Evolutionary conservation across 2,888 invertebrate genomes (phyloP).

Genomic region (Arctia plantaginis): DNA sequence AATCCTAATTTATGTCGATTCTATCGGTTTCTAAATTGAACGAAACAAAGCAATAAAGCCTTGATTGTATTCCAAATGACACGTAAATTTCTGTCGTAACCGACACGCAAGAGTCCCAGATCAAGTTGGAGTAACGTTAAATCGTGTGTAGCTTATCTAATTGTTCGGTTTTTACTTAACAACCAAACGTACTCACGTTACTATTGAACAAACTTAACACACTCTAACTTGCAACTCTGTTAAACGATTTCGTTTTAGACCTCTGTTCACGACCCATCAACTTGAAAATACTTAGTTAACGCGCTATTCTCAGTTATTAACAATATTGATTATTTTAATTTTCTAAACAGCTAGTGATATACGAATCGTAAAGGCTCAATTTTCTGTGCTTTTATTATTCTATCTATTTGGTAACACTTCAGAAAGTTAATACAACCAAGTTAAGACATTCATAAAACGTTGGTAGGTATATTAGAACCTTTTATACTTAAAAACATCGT

Average conservation of each 20-base stretch:
- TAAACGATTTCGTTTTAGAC: background rate
- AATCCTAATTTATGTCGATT: constrained; percentile 50
- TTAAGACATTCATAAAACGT: background rate
- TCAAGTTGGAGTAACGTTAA: background rate
- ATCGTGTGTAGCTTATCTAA: background rate
- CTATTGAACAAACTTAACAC: background rate
- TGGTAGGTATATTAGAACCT: background rate
- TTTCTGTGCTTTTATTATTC: background rate
- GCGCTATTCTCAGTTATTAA: too few species aligned
- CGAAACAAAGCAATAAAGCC: constrained; percentile 46
- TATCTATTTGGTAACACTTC: background rate
- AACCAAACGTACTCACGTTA: background rate
- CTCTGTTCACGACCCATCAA: too few species aligned
- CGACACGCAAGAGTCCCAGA: constrained; percentile 23
- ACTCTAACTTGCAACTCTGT: background rate
- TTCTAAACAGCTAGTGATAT: background rate
- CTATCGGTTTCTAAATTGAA: constrained; percentile 35
- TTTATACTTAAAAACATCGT: background rate
- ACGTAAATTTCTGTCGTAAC: constrained; percentile 40
- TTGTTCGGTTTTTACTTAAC: background rate
- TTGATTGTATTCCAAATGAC: constrained; percentile 44
- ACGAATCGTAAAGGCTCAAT: background rate
- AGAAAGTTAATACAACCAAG: background rate
- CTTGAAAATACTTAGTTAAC: background rate
- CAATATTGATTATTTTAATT: background rate